Base-by-base conservation (phyloP, 23 tunicate genomes). In the Halocynthia roretzi region DNA sequence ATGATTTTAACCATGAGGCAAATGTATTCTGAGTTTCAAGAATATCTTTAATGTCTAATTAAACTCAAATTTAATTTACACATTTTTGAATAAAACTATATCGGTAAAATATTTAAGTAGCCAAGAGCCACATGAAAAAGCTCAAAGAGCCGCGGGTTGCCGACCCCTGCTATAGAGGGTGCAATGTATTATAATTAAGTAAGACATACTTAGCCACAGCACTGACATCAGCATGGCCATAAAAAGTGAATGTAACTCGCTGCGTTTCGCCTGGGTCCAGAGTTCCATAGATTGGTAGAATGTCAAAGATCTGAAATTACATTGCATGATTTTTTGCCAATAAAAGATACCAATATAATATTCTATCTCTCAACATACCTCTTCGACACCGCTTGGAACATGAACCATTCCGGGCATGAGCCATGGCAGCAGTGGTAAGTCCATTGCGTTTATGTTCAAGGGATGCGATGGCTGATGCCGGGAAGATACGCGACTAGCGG, bases 161-260 rank as follows among this genome's bases (percentile, higher is more conserved):
- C n/a, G n/a, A n/a, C n/a, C n/a, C n/a, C n/a, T n/a, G n/a, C n/a
- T n/a, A n/a, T n/a, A n/a, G n/a, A 31, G 44, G 44, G 44, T 31
- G 44, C 44, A 31, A 31, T 31, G 44, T 4, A 31, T 31, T 31
- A 31, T 31, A 31, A 31, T 31, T 31, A 31, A 31, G 44, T 31
- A 31, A 31, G 44, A 31, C 44, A 31, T 51, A 90, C 97, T 76
- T 90, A 51, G 98, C 91, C 52, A 85, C 77, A 50, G 97, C 80
- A 72, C 86, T 76, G 76, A 94, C 95, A 72, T 82, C 89, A 78
- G 99, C 87, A 72, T 94, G 99, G 21, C 99, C 99, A 72, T 87
- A 94, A 71, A 89, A 94, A 40, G 91, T 83, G 67, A 94, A 83
- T 54, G 91, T 87, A 60, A 88, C 94, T 54, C 91, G 84, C 73